Evolutionary conservation across 2,113 vertebrate species (phyloP).

Genomic region (Ageneiosus marmoratus): DNA sequence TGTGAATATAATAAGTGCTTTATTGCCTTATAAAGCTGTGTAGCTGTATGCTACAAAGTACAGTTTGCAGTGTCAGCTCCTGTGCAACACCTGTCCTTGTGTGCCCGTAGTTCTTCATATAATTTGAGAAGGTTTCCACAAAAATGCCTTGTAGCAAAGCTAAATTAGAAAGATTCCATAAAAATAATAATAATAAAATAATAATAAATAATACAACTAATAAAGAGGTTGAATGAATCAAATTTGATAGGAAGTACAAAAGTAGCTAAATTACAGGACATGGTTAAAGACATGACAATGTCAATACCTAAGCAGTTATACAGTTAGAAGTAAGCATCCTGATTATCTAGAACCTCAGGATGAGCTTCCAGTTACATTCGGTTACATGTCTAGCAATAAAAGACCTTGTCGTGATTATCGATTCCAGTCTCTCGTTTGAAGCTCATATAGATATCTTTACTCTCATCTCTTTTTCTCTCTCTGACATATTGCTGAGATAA

Average conservation of each 20-base stretch:
- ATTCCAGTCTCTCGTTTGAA: neutral
- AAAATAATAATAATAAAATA: no score
- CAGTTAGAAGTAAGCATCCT: neutral
- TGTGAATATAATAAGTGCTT: neutral
- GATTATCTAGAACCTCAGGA: neutral
- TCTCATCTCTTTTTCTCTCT: neutral
- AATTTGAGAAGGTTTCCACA: neutral
- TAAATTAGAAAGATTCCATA: neutral
- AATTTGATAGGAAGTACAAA: neutral
- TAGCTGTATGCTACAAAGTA: slow-evolving; percentile 22
- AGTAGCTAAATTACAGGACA: neutral
- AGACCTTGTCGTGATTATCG: neutral
- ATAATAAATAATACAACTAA: no score
- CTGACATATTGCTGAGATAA: no score
- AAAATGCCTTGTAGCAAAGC: neutral
- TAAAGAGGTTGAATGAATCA: neutral
- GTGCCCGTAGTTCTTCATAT: neutral
- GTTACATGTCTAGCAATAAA: neutral
- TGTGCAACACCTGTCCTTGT: neutral
- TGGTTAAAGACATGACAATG: neutral
- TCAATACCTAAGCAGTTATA: neutral
- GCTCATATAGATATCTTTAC: neutral
- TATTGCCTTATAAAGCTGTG: slow-evolving; percentile 12
- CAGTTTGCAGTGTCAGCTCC: neutral
- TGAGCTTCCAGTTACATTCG: neutral